Evolutionary conservation across 2,113 vertebrate species (phyloP).

Genomic region (Podiceps cristatus): DNA sequence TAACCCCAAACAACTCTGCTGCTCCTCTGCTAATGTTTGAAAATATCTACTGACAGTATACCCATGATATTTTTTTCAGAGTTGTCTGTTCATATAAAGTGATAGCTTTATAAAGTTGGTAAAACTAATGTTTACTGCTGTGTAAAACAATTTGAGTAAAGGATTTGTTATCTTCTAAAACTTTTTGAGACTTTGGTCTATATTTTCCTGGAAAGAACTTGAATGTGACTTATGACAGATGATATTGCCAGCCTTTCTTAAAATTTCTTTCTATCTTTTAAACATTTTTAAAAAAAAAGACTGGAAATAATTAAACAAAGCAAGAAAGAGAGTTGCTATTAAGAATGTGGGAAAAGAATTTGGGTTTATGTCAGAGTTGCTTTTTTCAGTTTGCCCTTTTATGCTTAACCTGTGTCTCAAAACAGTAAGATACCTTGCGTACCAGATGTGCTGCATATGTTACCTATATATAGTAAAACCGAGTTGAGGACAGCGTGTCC

Average conservation of each 20-base stretch:
- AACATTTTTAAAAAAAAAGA: neutral
- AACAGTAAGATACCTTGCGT: neutral
- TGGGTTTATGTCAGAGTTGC: neutral
- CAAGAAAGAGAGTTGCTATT: neutral
- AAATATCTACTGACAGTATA: neutral
- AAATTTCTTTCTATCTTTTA: neutral
- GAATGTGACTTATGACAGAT: neutral
- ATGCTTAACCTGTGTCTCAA: neutral
- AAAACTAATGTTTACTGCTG: neutral
- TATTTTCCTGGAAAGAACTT: neutral
- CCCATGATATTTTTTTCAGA: neutral
- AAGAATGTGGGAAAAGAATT: neutral
- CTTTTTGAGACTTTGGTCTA: neutral
- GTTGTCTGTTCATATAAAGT: neutral
- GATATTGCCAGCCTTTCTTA: neutral
- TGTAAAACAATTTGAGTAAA: neutral
- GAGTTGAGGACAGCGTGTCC: constrained; percentile 4
- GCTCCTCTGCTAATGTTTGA: neutral
- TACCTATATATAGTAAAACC: neutral
- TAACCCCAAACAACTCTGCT: neutral
- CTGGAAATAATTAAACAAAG: neutral
- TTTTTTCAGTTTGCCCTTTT: neutral
- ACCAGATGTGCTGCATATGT: constrained; percentile 18
- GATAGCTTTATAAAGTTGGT: neutral
- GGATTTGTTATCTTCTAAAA: neutral